Evolutionary conservation across 1,140 invertebrate genomes (phyloP).

Genomic region (Cherax quadricarinatus): DNA sequence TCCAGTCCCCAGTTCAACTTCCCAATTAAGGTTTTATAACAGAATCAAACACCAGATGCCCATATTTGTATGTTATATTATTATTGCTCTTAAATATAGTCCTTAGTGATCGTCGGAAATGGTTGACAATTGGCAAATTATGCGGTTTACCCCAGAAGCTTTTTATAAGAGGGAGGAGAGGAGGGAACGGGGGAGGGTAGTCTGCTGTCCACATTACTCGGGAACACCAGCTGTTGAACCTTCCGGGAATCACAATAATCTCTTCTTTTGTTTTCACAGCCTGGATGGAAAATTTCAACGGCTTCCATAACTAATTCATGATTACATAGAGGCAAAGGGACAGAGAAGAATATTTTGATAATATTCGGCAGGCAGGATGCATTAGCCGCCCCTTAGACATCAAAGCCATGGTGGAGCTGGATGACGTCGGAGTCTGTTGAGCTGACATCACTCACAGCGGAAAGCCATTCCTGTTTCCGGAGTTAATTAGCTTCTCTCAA

Average conservation of each 20-base stretch:
- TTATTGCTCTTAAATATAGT: background rate
- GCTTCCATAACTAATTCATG: conserved; percentile 15
- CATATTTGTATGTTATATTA: background rate
- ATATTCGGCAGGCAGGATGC: background rate
- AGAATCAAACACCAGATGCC: background rate
- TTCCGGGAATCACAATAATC: background rate
- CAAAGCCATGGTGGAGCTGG: background rate
- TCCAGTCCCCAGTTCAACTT: background rate
- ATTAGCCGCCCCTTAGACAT: background rate
- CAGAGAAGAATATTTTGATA: conserved; percentile 1
- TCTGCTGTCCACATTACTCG: background rate
- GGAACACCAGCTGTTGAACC: background rate
- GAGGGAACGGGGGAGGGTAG: background rate
- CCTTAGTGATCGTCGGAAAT: background rate
- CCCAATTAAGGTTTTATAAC: background rate
- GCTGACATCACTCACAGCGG: background rate
- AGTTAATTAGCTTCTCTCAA: conserved; percentile 47
- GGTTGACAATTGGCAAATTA: background rate
- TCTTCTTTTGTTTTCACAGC: background rate
- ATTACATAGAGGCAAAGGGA: background rate
- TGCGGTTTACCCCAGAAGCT: background rate
- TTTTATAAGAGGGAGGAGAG: background rate
- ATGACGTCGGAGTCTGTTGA: background rate
- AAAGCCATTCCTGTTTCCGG: conserved; percentile 16
- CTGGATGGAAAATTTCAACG: background rate